These are phyloP conservation scores for Hydrolagus colliei DNA, from an alignment of 2,797 vertebrate genomes.

Conservation along the genomic window DNA sequence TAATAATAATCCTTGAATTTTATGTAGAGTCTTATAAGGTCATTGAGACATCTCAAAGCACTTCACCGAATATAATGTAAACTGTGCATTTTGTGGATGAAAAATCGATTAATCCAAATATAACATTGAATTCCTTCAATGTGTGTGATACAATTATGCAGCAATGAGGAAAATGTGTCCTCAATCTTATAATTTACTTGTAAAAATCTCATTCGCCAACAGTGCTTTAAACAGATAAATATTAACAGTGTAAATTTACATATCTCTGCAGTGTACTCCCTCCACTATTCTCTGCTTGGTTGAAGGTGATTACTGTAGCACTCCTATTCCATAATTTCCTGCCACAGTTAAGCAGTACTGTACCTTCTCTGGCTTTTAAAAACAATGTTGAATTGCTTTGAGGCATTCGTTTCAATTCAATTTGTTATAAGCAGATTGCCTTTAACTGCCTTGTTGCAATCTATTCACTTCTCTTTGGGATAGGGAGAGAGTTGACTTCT, in stretches of 20 bases:
- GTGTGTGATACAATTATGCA: neutral
- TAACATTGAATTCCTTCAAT: neutral
- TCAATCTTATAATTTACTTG: neutral
- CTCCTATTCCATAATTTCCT: no score
- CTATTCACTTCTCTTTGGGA: neutral
- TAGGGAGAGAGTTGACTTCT: neutral
- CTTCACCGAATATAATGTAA: no score
- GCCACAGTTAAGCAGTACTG: no score
- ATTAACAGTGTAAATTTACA: neutral
- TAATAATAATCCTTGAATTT: no score
- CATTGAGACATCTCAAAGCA: no score
- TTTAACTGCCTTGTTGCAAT: neutral
- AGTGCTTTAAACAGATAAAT: neutral
- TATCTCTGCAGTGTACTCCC: no score
- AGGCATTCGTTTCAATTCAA: neutral
- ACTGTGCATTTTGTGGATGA: no score
- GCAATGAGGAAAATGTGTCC: neutral
- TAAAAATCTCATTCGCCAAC: neutral
- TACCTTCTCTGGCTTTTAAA: neutral
- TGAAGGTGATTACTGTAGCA: no score
- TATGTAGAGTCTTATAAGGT: no score
- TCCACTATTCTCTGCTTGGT: no score
- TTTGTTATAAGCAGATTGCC: neutral
- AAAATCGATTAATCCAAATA: neutral
- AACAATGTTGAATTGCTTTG: neutral